Percentiles rank a stretch among this genome's conserved stretches.
Evolutionary conservation across 2,888 invertebrate genomes (phyloP).

Genomic region (Trilocha varians): DNA sequence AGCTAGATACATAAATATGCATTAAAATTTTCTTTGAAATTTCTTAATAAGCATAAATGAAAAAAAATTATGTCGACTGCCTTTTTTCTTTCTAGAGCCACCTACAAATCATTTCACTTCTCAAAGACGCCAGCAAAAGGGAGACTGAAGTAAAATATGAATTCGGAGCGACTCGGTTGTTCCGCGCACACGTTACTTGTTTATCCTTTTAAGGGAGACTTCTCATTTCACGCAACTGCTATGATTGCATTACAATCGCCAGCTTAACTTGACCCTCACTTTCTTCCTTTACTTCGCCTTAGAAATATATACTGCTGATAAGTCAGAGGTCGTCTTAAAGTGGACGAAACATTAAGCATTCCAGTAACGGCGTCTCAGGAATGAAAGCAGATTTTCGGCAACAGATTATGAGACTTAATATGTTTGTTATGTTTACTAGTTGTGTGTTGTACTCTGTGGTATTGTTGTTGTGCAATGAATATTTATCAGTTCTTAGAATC

Average conservation of each 20-base stretch:
- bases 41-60: neutral
- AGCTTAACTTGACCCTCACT: conserved; percentile 28
- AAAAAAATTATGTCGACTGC: too few species aligned
- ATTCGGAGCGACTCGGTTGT: conserved; percentile 62
- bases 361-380: conserved; percentile 38
- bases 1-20: neutral
- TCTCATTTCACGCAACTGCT: conserved; percentile 68
- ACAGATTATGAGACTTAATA: conserved; percentile 47
- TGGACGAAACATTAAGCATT: conserved; percentile 42
- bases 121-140: conserved; percentile 35
- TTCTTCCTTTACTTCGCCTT: conserved; percentile 14
- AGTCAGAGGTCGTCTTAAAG: conserved; percentile 25
- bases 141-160: conserved; percentile 62
- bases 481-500: too few species aligned
- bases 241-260: conserved; percentile 64
- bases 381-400: conserved; percentile 52
- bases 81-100: conserved; percentile 21
- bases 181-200: conserved; percentile 70
- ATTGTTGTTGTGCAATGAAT: neutral
- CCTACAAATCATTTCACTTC: conserved; percentile 15
- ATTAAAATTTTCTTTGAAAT: neutral
- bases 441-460: conserved; percentile 24
- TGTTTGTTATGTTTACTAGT: conserved; percentile 29
- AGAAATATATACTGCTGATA: conserved; percentile 16
- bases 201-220: conserved; percentile 68